Evolutionary conservation across 1,140 invertebrate genomes (phyloP).

Genomic region (Solen grandis): DNA sequence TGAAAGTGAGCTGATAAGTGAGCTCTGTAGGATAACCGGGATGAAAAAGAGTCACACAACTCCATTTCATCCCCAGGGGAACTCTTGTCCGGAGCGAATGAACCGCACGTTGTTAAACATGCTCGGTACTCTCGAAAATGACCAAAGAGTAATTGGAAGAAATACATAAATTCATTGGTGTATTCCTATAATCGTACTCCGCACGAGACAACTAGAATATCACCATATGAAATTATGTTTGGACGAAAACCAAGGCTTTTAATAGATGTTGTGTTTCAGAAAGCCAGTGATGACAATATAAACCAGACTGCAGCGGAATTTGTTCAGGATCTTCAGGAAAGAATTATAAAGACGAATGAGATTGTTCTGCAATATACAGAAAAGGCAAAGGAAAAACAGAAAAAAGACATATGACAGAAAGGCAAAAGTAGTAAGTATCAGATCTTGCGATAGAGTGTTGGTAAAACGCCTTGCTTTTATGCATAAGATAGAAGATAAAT

Average conservation of each 20-base stretch:
- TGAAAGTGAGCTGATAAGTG: neutral
- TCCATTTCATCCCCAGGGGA: neutral
- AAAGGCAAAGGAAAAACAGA: slow-evolving; percentile 27
- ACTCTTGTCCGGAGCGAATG: neutral
- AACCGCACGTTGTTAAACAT: neutral
- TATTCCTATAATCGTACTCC: slow-evolving; percentile 24
- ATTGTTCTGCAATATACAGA: neutral
- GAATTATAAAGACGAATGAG: slow-evolving; percentile 27
- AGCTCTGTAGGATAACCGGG: neutral
- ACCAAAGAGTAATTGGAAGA: neutral
- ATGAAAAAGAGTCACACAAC: neutral
- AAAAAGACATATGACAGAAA: neutral
- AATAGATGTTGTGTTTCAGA: slow-evolving; percentile 25
- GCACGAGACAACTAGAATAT: slow-evolving; percentile 15
- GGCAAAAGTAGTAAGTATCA: slow-evolving; percentile 1
- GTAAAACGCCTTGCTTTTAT: slow-evolving; percentile 18
- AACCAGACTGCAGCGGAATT: slow-evolving; percentile 18
- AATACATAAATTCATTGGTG: slow-evolving; percentile 19
- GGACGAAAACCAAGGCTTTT: neutral
- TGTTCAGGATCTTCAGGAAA: slow-evolving; percentile 26
- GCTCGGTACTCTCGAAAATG: neutral
- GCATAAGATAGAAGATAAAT: slow-evolving; percentile 31
- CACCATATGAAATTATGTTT: slow-evolving; percentile 30
- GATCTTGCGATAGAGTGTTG: slow-evolving; percentile 12
- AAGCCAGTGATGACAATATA: neutral